Evolutionary conservation across 2,797 vertebrate genomes (phyloP), one percentile per base, ranked within the genome.

Genomic region (Scolopax rusticola): DNA sequence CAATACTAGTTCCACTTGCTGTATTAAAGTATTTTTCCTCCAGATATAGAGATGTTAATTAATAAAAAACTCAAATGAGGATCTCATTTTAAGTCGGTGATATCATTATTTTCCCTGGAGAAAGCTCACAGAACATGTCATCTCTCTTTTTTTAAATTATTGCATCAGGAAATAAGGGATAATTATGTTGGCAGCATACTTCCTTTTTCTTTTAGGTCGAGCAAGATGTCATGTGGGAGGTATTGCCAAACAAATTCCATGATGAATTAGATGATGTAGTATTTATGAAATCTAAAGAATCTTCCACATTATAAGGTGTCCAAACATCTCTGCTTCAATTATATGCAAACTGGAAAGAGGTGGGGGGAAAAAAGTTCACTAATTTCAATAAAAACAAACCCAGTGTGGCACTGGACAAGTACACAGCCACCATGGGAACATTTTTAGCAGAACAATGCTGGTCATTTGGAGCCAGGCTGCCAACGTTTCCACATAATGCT

Each of bases 181-280:
- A 92, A 93, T 94, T 71, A 89, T 83, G 82, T 65, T 84, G 83
- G 68, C 85, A 95, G 61, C 71, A 47, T n/a, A 28, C 18, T 65
- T 83, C 73, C 53, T 30, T 84, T 79, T 78, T 90, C 50, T 94
- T 91, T 89, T 60, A 93, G 91, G 79, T 92, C 4, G 0, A 81
- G 32, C 20, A 92, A 88, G 51, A 67, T 77, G 74, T 81, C 85
- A 94, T 73, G 45, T 21, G 28, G 82, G 70, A 96, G 50, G 25
- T 54, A 91, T n/a, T 88, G 92, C 91, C 65, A 89, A 97, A 95
- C 93, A 93, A 95, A 86, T 91, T 91, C 75, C 68, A 79, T 75
- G 84, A 94, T 3, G 20, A 95, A 96, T 95, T 71, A 68, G 69
- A 74, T 89, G 90, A 92, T 14, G 54, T 61, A 36, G 56, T 59